Percentiles rank a stretch among this genome's conserved stretches.
Conservation (phyloP, 2,113 vertebrate species). For the Oryctolagus cuniculus region mOryCun1.1 NC_091432.1:141534501-141535000, state of each 20-base stretch:
- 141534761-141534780: slow-evolving; percentile 13
- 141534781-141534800: not conserved
- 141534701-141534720: not conserved
- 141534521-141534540: too few relatives aligned
- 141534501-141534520: too few relatives aligned
- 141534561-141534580: too few relatives aligned
- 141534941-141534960: not conserved
- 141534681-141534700: too few relatives aligned
- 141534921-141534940: not conserved
- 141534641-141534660: too few relatives aligned
- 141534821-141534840: not conserved
- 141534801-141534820: too few relatives aligned
- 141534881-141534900: not conserved
- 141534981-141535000: not conserved
- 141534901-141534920: not conserved
- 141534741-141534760: not conserved
- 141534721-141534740: not conserved
- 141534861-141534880: not conserved
- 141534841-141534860: not conserved
- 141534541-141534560: too few relatives aligned
- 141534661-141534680: too few relatives aligned
- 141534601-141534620: too few relatives aligned
- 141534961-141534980: not conserved
- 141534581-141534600: too few relatives aligned
- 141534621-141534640: too few relatives aligned